Percentiles rank a stretch among this genome's conserved stretches.
Conservation (phyloP, 2,113 vertebrate species). For the Vulpes ferrilata region DNA sequence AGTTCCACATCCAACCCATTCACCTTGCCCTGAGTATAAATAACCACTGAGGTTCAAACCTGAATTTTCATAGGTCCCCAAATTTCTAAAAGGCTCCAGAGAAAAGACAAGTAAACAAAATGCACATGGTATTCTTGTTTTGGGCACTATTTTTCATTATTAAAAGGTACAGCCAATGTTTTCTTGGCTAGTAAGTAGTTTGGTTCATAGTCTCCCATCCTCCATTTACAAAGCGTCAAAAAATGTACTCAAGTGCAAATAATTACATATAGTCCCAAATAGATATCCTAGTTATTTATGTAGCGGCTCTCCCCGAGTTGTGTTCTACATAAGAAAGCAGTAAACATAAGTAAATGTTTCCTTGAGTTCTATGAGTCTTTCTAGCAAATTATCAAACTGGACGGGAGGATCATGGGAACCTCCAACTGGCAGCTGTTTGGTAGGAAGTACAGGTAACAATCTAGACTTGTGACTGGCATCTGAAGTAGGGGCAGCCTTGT, state of each 20-base stretch:
- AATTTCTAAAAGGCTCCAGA: background rate
- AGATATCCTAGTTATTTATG: background rate
- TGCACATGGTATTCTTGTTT: background rate
- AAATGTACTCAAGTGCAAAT: background rate
- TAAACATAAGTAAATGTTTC: background rate
- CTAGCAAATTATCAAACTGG: background rate
- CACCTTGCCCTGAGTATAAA: background rate
- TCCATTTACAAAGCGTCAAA: background rate
- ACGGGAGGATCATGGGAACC: background rate
- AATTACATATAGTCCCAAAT: background rate
- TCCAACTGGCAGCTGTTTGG: too few species aligned
- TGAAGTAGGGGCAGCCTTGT: background rate
- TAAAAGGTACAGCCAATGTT: background rate
- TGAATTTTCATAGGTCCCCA: background rate
- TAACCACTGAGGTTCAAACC: background rate
- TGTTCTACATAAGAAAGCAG: background rate
- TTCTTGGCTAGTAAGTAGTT: background rate
- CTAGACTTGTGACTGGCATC: background rate
- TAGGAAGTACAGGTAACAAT: background rate
- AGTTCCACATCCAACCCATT: background rate
- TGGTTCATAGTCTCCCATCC: background rate
- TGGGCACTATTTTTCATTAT: background rate
- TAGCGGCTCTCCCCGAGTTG: background rate
- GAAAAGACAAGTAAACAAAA: background rate
- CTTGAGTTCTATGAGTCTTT: background rate